Base-by-base conservation (phyloP, 2,797 vertebrate species). In the Microctenopoma steveboyesi region DNA sequence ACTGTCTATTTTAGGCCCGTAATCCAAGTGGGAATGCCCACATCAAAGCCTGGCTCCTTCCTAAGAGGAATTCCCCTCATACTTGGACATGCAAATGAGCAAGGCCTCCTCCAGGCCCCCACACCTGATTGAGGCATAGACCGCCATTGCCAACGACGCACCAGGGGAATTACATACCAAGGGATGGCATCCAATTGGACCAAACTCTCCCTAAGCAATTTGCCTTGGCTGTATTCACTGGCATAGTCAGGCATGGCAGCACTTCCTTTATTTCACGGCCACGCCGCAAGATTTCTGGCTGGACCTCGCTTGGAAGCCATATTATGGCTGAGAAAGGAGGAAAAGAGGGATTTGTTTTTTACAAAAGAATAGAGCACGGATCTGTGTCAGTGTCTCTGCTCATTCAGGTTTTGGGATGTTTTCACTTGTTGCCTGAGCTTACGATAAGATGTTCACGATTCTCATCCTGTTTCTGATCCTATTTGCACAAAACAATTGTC, bases 101-200 rank as follows among this genome's bases (percentile, higher is more conserved):
- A 58, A 67, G 80, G 85, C 81, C 87, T 90, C 89, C 88, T 89
- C 81, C 86, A 86, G 90, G 86, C 88, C 89, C 89, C 86, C 81
- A 88, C 89, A 94, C 92, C 92, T 93, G 93, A 94, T 92, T 92
- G 91, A 93, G 92, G 89, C 88, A 37, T 90, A 88, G 83, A 66
- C 80, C 79, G 68, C 87, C 85, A 87, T 88, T 94, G 93, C 93
- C 93, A 94, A 84, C 78, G 74, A 82, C 75, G 70, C 72, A 87
- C 88, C 91, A 82, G 79, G 92, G 92, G 93, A 92, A 93, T 94
- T 93, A 92, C 89, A 93, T 89, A 90, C 90, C 88, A 86, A 91
- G 93, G 91, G 91, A 92, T 75, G 83, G 79, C 88, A 70, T 95
- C 93, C 94, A 94, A 94, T 90, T 94, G 93, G 93, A 93, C 92